Percentiles rank a stretch among this genome's conserved stretches.
These are phyloP conservation scores for Argyresthia goedartella DNA, from an alignment of 2,888 invertebrate genomes.

Conservation along the genomic window DNA sequence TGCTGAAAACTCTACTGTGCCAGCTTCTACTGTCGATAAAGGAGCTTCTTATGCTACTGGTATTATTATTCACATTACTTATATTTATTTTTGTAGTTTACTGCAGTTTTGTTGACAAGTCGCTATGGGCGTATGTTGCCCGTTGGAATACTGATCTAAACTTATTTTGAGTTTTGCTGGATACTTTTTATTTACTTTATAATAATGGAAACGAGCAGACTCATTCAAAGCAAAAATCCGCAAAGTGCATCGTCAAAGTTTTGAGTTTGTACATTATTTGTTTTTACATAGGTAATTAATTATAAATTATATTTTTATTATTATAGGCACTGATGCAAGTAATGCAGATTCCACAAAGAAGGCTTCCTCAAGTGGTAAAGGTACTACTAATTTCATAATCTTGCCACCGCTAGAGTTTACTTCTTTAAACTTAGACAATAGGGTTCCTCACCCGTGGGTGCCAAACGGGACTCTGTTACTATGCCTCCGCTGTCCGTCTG, in stretches of 20 bases:
- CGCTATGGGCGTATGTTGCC: too few species aligned
- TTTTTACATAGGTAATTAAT: background rate
- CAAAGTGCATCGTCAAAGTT: background rate
- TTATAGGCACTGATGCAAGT: constrained; percentile 8
- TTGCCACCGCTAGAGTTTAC: constrained; percentile 9
- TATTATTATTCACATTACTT: constrained; percentile 1
- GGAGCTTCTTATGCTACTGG: constrained; percentile 11
- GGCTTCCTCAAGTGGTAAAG: constrained; percentile 40
- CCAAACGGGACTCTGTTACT: too few species aligned
- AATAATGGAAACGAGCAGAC: too few species aligned
- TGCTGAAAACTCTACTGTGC: constrained; percentile 15
- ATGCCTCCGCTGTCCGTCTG: too few species aligned
- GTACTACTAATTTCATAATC: too few species aligned
- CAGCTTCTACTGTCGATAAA: constrained; percentile 11
- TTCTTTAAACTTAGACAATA: too few species aligned
- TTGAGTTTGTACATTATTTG: background rate
- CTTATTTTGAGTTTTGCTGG: background rate
- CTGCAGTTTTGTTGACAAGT: too few species aligned
- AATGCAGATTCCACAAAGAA: constrained; percentile 53
- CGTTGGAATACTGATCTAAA: too few species aligned
- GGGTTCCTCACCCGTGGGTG: too few species aligned
- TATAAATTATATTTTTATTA: background rate
- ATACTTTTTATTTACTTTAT: too few species aligned
- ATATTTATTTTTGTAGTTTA: too few species aligned
- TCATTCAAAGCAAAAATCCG: too few species aligned